Conservation (phyloP, 2,113 vertebrate genomes). For the Thermophis baileyi region DNA sequence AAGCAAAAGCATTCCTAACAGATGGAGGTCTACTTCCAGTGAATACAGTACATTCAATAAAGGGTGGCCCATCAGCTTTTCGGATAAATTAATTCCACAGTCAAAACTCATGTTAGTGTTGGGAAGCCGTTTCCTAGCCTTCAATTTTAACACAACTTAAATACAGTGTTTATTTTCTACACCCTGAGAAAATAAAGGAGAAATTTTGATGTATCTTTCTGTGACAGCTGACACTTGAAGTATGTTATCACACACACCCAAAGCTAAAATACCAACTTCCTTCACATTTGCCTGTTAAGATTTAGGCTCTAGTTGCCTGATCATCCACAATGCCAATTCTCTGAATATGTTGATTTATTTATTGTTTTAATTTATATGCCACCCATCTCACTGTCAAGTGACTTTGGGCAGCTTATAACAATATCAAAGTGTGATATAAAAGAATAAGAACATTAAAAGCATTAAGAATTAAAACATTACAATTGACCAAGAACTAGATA, state of each 20-base stretch:
- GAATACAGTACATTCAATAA: background rate
- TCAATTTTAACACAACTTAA: background rate
- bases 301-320: background rate
- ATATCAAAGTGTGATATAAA: background rate
- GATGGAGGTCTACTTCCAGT: background rate
- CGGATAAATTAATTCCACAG: background rate
- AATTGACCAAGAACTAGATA: background rate
- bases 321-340: background rate
- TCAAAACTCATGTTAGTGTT: background rate
- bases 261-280: background rate
- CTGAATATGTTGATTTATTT: background rate
- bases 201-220: background rate
- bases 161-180: background rate
- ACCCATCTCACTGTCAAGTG: background rate
- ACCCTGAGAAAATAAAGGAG: background rate
- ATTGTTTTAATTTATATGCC: background rate
- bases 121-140: background rate
- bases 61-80: background rate
- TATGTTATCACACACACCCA: background rate
- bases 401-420: background rate
- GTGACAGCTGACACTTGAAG: background rate
- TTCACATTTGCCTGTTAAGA: background rate
- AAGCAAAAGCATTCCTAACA: background rate
- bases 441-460: background rate
- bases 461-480: background rate